A percentile compares a stretch with the other conserved stretches of the same genome.
These are phyloP conservation scores for Calameuta idolon DNA, from an alignment of 2,888 invertebrate species.

Conservation along the genomic window DNA sequence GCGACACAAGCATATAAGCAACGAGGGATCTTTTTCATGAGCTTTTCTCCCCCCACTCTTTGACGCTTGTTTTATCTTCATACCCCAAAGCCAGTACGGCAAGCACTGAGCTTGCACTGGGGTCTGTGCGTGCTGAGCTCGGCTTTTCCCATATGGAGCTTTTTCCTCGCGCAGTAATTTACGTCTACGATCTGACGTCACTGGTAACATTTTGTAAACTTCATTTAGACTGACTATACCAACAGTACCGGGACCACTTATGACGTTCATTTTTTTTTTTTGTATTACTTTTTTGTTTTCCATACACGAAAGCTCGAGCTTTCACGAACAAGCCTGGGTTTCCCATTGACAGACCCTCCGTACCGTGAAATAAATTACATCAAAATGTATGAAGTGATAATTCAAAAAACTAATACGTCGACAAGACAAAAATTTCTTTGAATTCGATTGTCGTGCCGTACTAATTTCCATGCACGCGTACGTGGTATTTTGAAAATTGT, in stretches of 20 bases:
- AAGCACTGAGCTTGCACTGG: not conserved
- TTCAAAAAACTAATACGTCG: not conserved
- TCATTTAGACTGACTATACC: constrained; percentile 4
- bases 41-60: not conserved
- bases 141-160: not conserved
- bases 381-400: not conserved
- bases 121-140: not conserved
- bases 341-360: not conserved
- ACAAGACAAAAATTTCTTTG: not conserved
- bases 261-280: not conserved
- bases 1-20: not conserved
- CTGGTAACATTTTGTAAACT: constrained; percentile 6
- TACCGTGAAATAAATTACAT: not conserved
- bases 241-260: not conserved
- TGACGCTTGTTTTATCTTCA: not conserved
- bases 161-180: not conserved
- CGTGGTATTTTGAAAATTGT: no score
- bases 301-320: not conserved
- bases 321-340: not conserved
- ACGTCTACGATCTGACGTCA: not conserved
- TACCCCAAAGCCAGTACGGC: not conserved
- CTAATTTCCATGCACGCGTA: not conserved
- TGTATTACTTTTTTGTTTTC: not conserved
- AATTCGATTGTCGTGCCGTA: not conserved
- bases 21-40: not conserved